Percentiles rank a stretch among this genome's conserved stretches.
phyloP scores from a whole-genome alignment of 2,113 vertebrate genomes.

The Phoenicopterus ruber region DNA sequence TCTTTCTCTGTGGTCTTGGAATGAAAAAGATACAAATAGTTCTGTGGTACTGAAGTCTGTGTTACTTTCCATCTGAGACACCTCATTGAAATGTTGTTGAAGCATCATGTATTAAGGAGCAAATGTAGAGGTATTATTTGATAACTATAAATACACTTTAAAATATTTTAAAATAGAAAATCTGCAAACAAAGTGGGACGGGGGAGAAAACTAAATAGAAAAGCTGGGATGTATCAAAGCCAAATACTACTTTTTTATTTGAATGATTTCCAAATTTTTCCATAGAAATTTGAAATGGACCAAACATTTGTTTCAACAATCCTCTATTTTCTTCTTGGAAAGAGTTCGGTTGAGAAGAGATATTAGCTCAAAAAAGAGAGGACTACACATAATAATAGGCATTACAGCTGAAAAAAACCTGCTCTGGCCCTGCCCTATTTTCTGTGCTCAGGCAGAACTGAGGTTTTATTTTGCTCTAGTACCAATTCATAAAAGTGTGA shows the following conservation, averaged over 20 bases:
- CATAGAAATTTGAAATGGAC: background rate
- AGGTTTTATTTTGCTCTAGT: background rate
- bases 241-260: background rate
- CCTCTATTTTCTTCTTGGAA: background rate
- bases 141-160: background rate
- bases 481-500: background rate
- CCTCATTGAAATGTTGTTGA: background rate
- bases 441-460: background rate
- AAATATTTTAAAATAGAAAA: background rate
- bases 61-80: background rate
- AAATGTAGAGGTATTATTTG: background rate
- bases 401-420: background rate
- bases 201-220: background rate
- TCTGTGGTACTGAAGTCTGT: background rate
- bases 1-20: background rate
- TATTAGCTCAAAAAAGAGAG: background rate
- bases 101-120: background rate
- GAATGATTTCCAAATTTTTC: background rate
- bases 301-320: background rate
- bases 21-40: background rate
- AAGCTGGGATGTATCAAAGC: background rate
- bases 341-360: background rate
- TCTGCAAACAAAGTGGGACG: background rate
- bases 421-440: background rate
- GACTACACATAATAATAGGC: background rate